A percentile compares a stretch with the other conserved stretches of the same genome.
Evolutionary conservation across 2,113 vertebrate genomes (phyloP).

Genomic region (Romanogobio albipinnatus): DNA sequence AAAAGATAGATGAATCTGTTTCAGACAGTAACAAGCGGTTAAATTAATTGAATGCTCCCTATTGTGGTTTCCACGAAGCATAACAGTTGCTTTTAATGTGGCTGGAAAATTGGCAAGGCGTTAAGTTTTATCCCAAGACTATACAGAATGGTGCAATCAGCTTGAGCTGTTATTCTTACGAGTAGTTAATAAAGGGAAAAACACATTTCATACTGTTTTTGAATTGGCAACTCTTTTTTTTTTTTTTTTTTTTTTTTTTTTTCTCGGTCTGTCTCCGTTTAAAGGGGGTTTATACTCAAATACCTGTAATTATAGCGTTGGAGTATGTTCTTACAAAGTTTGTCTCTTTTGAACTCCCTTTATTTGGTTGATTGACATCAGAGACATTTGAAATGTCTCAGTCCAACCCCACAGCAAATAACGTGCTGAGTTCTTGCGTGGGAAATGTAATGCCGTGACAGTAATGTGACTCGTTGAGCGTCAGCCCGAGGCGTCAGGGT

Average conservation of each 20-base stretch:
- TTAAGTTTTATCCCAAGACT: background rate
- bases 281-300: background rate
- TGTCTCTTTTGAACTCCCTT: background rate
- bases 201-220: background rate
- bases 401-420: background rate
- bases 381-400: background rate
- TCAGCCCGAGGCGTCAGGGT: conserved; percentile 12
- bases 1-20: background rate
- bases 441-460: background rate
- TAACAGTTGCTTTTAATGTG: conserved; percentile 16
- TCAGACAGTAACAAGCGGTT: background rate
- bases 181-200: background rate
- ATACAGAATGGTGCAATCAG: background rate
- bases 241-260: background rate
- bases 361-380: conserved; percentile 10
- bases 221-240: background rate
- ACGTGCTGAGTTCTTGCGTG: background rate
- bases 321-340: background rate
- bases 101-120: conserved; percentile 5
- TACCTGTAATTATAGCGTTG: conserved; percentile 1
- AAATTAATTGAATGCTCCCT: background rate
- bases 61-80: conserved; percentile 14
- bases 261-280: background rate
- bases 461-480: background rate
- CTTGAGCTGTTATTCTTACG: background rate